Evolutionary conservation across 2,888 invertebrate genomes (phyloP), one percentile per base, ranked within the genome.

Genomic region (Dorcus parallelipipedus): DNA sequence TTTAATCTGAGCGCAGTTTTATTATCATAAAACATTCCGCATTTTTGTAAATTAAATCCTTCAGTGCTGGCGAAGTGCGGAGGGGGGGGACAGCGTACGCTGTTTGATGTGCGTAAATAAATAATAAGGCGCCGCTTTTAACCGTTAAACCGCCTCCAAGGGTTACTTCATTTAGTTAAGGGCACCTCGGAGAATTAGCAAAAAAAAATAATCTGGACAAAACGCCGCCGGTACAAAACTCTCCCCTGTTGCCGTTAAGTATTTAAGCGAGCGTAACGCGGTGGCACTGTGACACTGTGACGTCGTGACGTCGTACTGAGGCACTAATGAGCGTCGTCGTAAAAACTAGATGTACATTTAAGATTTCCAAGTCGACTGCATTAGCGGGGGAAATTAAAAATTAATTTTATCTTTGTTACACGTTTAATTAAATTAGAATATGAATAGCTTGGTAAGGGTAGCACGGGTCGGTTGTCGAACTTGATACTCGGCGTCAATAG

Each of bases 391-490:
- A 73, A 78, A 78, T 78, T 78, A 78, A 78, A 78, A 78, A 78
- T 78, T 78, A 78, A 78, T 78, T 77, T 78, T 74, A 74, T 76
- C 76, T 76, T 72, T 72, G 71, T 75, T 73, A 76, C 76, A 76
- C 75, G 73, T 76, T 78, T 78, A 78, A 77, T 77, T 78, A 75
- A 77, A 77, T 75, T 76, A 54, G 59, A 59, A 59, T 59, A 59
- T 52, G 55, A 54, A 59, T 59, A 52, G 58, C 23, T 45, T 20
- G 20, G 45, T 45, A 20, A 45, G 59, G 63, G 61, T 59, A 60
- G 55, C 26, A 6, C 61, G 61, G 61, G 60, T 60, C 59, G 55
- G 62, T 59, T 58, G 61, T 65, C 64, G 59, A 58, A 62, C 58
- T 56, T 59, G 54, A 58, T 56, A 62, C 56, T 56, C 60, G 56